Evolutionary conservation across 2,888 invertebrate genomes (phyloP), one percentile per base, ranked within the genome.

Genomic region (Fissipunctia ypsillon): DNA sequence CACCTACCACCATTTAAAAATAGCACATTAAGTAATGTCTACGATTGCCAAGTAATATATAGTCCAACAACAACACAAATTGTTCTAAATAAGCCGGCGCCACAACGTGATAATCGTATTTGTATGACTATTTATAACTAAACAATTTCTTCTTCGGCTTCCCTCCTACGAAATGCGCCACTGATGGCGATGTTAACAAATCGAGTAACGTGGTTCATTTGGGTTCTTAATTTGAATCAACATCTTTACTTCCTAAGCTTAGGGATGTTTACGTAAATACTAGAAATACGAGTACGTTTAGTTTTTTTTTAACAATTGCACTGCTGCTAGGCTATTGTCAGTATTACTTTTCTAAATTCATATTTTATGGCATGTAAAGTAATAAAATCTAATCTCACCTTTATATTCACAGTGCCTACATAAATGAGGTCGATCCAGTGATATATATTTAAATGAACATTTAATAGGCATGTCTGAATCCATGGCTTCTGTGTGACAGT

Each of bases 391-490:
- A 50, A 31, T 73, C 22, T 25, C 41, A 50, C 25, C 5, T 48
- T 31, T 43, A 48, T 50, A 59, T 72, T 28, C 59, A 41, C 16
- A 25, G 38, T 48, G 45, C 6, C 25, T 38, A 54, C 19, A 56
- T 41, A 41, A 54, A 76, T 22, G 25, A 43, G 76, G 61, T 61
- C 54, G 35, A 67, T n/a, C 19, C 25, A 70, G 70, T 54, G 43
- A 54, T 41, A 50, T 38, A 45, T 69, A 76, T 67, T 67, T 68
- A 76, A 63, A 76, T 68, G 61, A 43, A 63, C 28, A 63, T 66
- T 76, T 50, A 41, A 50, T 75, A 50, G 64, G 35, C 25, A 22
- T 12, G 35, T 28, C n/a, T 12, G 25, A 22, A 6, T 16, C 41
- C n/a, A 31, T 52, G 61, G 35, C 12, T 50, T 68, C 50, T n/a